These are phyloP conservation scores for Mormyrus lacerda DNA, from an alignment of 2,113 vertebrate genomes.

Conservation along the genomic window DNA sequence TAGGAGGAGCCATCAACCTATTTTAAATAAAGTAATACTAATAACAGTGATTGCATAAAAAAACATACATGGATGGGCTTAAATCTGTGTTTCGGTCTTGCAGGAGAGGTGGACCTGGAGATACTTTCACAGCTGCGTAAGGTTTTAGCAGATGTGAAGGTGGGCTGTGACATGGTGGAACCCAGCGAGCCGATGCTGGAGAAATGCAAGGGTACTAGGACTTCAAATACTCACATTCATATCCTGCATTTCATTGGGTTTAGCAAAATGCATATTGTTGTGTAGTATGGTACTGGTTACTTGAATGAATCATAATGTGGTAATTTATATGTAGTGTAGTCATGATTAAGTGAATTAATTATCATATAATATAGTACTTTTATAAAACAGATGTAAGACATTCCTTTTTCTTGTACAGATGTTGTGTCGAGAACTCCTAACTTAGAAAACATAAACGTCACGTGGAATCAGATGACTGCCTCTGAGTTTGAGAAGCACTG, in stretches of 20 bases:
- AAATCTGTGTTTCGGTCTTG: slow-evolving; percentile 18
- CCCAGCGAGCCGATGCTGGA: slow-evolving; percentile 60
- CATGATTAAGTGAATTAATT: not conserved
- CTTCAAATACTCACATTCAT: not conserved
- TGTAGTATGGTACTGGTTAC: too few relatives aligned
- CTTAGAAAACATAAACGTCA: slow-evolving; percentile 70
- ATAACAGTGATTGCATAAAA: not conserved
- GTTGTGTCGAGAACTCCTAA: slow-evolving; percentile 64
- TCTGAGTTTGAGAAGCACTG: slow-evolving; percentile 73
- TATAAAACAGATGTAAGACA: not conserved
- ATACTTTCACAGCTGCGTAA: slow-evolving; percentile 63
- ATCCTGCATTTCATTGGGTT: not conserved
- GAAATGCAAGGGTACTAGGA: slow-evolving; percentile 62
- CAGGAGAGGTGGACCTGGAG: slow-evolving; percentile 72
- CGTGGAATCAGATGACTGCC: slow-evolving; percentile 79
- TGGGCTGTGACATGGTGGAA: slow-evolving; percentile 50
- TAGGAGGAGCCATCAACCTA: not conserved
- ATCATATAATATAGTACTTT: not conserved
- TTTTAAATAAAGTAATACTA: not conserved
- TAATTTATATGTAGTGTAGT: too few relatives aligned
- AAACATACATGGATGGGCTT: not conserved
- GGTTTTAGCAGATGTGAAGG: not conserved
- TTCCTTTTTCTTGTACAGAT: slow-evolving; percentile 47
- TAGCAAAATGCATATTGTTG: too few relatives aligned
- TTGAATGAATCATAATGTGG: not conserved